A percentile compares a stretch with the other conserved stretches of the same genome.
phyloP scores from a whole-genome alignment of 2,888 invertebrate species.

The Busseola fusca region DNA sequence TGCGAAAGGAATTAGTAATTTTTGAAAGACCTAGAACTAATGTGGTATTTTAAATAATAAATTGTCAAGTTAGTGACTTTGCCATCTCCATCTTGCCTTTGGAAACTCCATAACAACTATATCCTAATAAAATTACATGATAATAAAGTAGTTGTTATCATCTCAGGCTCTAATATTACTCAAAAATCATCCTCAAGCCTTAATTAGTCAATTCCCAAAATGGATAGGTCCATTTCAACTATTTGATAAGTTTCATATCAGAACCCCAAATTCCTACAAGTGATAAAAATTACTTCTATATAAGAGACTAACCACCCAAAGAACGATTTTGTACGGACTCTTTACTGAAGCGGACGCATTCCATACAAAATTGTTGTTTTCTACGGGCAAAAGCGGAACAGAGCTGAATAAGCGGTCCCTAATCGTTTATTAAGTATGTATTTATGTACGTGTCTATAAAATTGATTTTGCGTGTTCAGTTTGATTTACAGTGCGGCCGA shows the following conservation, averaged over 20 bases:
- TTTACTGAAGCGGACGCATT: too few relatives aligned
- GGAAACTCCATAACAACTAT: background rate
- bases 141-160: constrained; percentile 28
- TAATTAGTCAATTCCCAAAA: constrained; percentile 45
- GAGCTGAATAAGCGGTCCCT: background rate
- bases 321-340: too few relatives aligned
- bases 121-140: background rate
- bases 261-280: constrained; percentile 25
- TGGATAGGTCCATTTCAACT: constrained; percentile 12
- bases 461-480: constrained; percentile 47
- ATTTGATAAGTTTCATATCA: constrained; percentile 42
- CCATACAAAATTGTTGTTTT: too few relatives aligned
- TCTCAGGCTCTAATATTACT: constrained; percentile 2
- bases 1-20: constrained; percentile 50
- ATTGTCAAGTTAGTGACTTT: constrained; percentile 35
- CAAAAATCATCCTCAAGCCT: constrained; percentile 8
- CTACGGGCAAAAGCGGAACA: too few relatives aligned
- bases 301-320: too few relatives aligned
- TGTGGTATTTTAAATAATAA: constrained; percentile 20
- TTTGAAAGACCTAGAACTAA: constrained; percentile 33
- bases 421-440: constrained; percentile 44
- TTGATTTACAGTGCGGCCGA: too few relatives aligned
- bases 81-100: constrained; percentile 54
- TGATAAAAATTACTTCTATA: constrained; percentile 30
- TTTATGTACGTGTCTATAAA: constrained; percentile 41